Conservation (phyloP, 2,113 vertebrate species). For the Meleagris gallopavo region DNA sequence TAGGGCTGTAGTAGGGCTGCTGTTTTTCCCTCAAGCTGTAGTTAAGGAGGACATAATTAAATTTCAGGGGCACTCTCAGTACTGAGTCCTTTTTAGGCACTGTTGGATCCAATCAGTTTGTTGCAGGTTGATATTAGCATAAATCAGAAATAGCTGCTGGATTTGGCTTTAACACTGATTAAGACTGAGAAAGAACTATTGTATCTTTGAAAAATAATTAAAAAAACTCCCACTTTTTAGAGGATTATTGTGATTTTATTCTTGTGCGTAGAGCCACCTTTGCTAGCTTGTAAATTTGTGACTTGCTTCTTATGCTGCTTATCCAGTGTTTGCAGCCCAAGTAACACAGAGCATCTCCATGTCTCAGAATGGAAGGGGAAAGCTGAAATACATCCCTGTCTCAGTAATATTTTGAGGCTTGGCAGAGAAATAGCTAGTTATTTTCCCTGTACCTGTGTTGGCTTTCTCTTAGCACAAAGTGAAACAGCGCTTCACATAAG, state of each 20-base stretch:
- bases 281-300: background rate
- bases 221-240: too few relatives aligned
- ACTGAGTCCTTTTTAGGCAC: rapidly evolving
- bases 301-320: background rate
- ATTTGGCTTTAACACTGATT: background rate
- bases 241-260: background rate
- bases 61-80: background rate
- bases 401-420: background rate
- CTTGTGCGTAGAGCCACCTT: background rate
- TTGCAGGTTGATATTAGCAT: background rate
- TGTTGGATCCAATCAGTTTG: background rate
- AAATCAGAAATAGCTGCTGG: background rate
- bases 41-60: background rate
- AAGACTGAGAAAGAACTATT: background rate
- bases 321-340: background rate
- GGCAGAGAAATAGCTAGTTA: background rate
- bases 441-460: rapidly evolving
- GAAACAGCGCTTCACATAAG: background rate
- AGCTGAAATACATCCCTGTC: background rate
- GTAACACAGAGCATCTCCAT: background rate
- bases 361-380: background rate
- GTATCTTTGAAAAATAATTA: background rate
- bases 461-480: background rate
- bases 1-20: background rate
- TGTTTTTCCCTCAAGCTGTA: background rate